phyloP scores from a whole-genome alignment of 2,797 vertebrate genomes.

The Trachurus trachurus region DNA sequence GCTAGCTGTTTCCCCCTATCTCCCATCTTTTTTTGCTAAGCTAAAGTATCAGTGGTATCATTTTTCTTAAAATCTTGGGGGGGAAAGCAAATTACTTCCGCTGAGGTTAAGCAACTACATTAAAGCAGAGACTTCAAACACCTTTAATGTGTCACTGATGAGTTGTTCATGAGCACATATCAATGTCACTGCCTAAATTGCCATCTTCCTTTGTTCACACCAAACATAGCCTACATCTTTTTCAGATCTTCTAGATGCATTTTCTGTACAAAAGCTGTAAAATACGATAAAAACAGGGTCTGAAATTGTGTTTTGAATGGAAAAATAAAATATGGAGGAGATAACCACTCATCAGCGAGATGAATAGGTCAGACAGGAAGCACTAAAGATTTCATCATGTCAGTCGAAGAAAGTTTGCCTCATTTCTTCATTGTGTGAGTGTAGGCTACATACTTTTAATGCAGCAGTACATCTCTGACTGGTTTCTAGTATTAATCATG shows the following conservation, averaged over 20 bases:
- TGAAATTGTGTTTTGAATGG: conserved; percentile 23
- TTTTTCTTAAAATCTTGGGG: too few relatives aligned
- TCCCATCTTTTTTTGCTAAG: background rate
- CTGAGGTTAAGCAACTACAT: background rate
- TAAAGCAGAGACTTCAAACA: background rate
- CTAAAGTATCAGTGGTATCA: too few relatives aligned
- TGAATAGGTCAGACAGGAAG: conserved; percentile 25
- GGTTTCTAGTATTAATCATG: conserved; percentile 3
- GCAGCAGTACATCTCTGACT: background rate
- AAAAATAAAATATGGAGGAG: conserved; percentile 26
- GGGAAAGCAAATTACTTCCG: background rate
- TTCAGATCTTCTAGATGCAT: background rate
- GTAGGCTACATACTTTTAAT: conserved; percentile 5
- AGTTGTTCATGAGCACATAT: background rate
- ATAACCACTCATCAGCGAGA: conserved; percentile 1
- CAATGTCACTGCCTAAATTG: background rate
- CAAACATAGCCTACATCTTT: background rate
- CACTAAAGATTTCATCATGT: conserved; percentile 1
- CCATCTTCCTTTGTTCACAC: background rate
- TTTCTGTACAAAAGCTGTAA: background rate
- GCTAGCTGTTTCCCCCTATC: background rate
- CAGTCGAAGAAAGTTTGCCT: background rate
- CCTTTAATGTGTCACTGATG: background rate
- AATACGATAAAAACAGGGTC: conserved; percentile 7
- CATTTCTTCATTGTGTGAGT: background rate